Conservation (phyloP, 30 jellyfish, hydroid and myxozoan genomes). For the Aurelia sp. region DNA sequence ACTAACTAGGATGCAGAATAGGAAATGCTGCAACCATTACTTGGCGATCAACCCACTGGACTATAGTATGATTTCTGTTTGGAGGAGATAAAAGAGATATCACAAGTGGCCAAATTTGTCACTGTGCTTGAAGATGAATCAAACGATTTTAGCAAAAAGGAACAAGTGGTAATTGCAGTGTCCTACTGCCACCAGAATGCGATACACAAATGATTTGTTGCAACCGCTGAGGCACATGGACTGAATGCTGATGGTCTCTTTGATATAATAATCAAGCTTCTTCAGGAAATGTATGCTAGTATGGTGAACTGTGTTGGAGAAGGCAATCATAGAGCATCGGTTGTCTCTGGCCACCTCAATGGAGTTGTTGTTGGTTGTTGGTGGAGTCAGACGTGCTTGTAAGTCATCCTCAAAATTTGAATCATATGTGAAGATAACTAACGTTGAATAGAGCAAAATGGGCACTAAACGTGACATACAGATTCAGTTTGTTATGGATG, state of each 20-base stretch:
- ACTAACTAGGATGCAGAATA: too few relatives aligned
- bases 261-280: conserved; percentile 25
- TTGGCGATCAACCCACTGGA: too few relatives aligned
- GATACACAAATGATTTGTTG: conserved; percentile 28
- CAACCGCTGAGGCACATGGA: conserved; percentile 38
- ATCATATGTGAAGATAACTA: too few relatives aligned
- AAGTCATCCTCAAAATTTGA: too few relatives aligned
- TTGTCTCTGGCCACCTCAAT: too few relatives aligned
- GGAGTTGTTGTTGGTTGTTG: too few relatives aligned
- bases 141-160: conserved; percentile 46
- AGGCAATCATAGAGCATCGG: conserved; percentile 62
- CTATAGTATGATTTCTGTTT: too few relatives aligned
- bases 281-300: conserved; percentile 15
- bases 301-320: conserved; percentile 55
- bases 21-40: too few relatives aligned
- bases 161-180: conserved; percentile 64
- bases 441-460: too few relatives aligned
- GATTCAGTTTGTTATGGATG: too few relatives aligned
- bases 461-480: too few relatives aligned
- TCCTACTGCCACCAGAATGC: conserved; percentile 52
- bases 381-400: too few relatives aligned
- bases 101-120: not conserved
- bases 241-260: conserved; percentile 63
- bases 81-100: conserved; percentile 35
- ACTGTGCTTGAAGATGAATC: conserved; percentile 68